These are phyloP conservation scores for Agrotis clavis DNA, from an alignment of 2,888 invertebrate genomes.

Conservation along the genomic window DNA sequence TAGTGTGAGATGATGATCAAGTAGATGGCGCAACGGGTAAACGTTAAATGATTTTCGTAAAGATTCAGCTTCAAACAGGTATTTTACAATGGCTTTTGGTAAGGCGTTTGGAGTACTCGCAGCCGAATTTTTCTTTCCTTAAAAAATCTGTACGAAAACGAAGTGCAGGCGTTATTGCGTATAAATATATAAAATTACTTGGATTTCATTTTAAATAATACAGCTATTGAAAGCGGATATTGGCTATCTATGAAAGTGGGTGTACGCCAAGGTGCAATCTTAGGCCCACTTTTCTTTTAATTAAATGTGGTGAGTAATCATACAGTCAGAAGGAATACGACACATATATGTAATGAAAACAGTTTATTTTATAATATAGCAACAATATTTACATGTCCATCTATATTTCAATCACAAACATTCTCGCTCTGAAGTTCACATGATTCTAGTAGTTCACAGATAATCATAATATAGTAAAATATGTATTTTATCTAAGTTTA, in stretches of 20 bases:
- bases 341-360: constrained; percentile 27
- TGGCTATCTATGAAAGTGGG: background rate
- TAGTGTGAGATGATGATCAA: too few species aligned
- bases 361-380: constrained; percentile 42
- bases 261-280: background rate
- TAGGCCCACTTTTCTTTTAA: background rate
- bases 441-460: background rate
- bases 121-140: too few species aligned
- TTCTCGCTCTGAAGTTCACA: constrained; percentile 36
- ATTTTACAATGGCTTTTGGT: too few species aligned
- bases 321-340: constrained; percentile 7
- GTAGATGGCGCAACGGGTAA: too few species aligned
- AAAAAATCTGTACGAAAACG: too few species aligned
- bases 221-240: background rate
- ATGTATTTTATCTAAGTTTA: constrained; percentile 2
- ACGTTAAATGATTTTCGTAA: too few species aligned
- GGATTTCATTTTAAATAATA: background rate
- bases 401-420: constrained; percentile 29
- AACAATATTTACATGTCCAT: constrained; percentile 44
- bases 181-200: too few species aligned
- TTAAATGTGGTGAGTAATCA: background rate
- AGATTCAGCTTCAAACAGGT: too few species aligned
- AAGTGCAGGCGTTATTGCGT: too few species aligned
- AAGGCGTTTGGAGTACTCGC: too few species aligned
- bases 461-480: constrained; percentile 7